phyloP scores from a whole-genome alignment of 2,113 vertebrate species.

The Morone saxatilis region DNA sequence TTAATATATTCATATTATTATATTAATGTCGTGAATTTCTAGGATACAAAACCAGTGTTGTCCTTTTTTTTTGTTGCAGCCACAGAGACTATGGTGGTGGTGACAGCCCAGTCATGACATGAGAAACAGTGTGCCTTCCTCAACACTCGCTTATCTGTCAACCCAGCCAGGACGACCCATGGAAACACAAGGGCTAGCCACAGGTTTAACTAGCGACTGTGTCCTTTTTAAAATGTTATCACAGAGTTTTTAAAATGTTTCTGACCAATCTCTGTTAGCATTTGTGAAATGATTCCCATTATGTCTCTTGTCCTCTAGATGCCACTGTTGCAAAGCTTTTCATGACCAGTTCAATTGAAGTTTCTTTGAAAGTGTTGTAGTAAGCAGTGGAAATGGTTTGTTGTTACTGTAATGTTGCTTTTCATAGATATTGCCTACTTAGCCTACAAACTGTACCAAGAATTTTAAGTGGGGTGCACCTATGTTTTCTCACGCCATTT shows the following conservation, averaged over 20 bases:
- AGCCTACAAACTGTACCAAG: neutral
- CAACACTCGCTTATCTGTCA: slow-evolving; percentile 49
- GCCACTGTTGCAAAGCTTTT: slow-evolving; percentile 41
- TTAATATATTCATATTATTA: no score
- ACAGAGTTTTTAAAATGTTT: slow-evolving; percentile 1
- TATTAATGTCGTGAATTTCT: neutral
- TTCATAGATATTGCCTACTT: neutral
- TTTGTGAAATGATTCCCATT: slow-evolving; percentile 5
- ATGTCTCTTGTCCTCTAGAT: slow-evolving; percentile 42
- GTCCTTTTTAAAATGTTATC: slow-evolving; percentile 15
- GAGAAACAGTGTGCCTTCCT: slow-evolving; percentile 64
- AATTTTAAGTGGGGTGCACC: neutral
- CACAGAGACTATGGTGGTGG: slow-evolving; percentile 46
- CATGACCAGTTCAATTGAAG: slow-evolving; percentile 9
- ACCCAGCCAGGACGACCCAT: slow-evolving; percentile 8
- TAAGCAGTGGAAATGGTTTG: neutral
- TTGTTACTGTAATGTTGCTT: slow-evolving; percentile 1
- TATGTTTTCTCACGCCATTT: neutral
- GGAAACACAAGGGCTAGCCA: neutral
- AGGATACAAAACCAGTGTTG: neutral
- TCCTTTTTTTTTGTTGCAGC: slow-evolving; percentile 58
- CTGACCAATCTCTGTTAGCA: neutral
- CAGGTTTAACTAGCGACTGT: neutral
- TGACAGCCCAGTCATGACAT: slow-evolving; percentile 57
- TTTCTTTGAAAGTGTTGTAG: neutral